phyloP scores from a whole-genome alignment of 2,113 vertebrate genomes.

The Plecotus auritus region DNA sequence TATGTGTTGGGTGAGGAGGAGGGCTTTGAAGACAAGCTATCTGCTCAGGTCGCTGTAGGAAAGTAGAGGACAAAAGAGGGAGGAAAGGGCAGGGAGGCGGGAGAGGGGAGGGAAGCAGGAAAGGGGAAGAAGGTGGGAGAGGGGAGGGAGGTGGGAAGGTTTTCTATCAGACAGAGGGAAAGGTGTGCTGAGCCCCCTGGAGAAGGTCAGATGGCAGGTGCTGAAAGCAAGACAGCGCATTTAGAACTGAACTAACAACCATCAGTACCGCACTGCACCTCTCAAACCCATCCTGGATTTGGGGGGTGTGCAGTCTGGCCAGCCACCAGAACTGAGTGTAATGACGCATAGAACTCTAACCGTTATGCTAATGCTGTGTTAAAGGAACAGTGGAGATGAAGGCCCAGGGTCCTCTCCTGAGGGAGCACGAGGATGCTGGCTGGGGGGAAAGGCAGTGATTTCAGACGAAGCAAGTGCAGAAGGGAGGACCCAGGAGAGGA shows the following conservation, averaged over 20 bases:
- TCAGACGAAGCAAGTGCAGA: background rate
- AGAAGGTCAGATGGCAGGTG: background rate
- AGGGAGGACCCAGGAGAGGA: background rate
- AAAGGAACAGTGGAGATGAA: background rate
- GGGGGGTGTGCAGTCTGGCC: background rate
- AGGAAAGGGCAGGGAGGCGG: background rate
- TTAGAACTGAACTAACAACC: background rate
- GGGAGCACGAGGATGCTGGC: background rate
- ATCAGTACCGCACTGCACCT: background rate
- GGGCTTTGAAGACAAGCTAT: background rate
- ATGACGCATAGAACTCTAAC: background rate
- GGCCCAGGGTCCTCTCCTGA: background rate
- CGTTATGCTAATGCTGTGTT: background rate
- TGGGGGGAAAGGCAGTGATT: background rate
- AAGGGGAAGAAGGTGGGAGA: background rate
- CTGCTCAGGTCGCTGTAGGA: background rate
- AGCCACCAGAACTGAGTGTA: background rate
- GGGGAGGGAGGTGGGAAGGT: background rate
- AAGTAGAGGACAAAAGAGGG: background rate
- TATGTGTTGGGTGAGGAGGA: fast-evolving
- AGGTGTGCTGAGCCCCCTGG: background rate
- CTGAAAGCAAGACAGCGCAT: background rate
- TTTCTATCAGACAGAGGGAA: background rate
- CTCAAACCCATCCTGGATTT: background rate
- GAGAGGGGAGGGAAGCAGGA: background rate